These are phyloP conservation scores for Perdita meconis DNA, from an alignment of 2,888 invertebrate genomes.

Conservation along the genomic window DNA sequence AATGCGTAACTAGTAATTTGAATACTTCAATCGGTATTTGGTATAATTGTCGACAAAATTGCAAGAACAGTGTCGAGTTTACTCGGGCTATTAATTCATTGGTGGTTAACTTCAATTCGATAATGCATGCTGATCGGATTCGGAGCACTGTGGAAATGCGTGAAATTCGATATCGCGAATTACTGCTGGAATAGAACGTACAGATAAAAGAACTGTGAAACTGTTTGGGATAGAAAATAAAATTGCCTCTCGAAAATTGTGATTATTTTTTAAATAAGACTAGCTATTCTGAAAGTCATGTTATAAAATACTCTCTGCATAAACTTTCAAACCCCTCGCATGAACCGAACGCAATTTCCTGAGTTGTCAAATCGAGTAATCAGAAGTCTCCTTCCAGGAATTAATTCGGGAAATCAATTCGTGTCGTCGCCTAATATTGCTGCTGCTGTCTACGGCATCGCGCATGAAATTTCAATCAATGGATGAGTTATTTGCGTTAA, in stretches of 20 bases:
- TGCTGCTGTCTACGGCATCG: constrained; percentile 64
- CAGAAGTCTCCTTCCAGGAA: constrained; percentile 52
- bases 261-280: no score
- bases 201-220: no score
- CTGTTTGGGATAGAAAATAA: no score
- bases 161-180: neutral
- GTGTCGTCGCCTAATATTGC: constrained; percentile 63
- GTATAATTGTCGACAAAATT: constrained; percentile 41
- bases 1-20: constrained; percentile 15
- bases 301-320: no score
- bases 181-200: neutral
- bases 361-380: constrained; percentile 50
- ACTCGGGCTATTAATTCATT: constrained; percentile 32
- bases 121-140: neutral
- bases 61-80: constrained; percentile 14
- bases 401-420: constrained; percentile 72
- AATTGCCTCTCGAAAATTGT: no score
- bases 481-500: neutral
- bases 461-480: constrained; percentile 66
- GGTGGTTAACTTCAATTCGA: constrained; percentile 12
- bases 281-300: no score
- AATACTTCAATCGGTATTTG: constrained; percentile 31
- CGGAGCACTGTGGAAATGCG: neutral
- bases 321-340: constrained; percentile 8
- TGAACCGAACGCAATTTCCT: constrained; percentile 53